Evolutionary conservation across 2,113 vertebrate species (phyloP).

Genomic region (Kryptolebias marmoratus): DNA sequence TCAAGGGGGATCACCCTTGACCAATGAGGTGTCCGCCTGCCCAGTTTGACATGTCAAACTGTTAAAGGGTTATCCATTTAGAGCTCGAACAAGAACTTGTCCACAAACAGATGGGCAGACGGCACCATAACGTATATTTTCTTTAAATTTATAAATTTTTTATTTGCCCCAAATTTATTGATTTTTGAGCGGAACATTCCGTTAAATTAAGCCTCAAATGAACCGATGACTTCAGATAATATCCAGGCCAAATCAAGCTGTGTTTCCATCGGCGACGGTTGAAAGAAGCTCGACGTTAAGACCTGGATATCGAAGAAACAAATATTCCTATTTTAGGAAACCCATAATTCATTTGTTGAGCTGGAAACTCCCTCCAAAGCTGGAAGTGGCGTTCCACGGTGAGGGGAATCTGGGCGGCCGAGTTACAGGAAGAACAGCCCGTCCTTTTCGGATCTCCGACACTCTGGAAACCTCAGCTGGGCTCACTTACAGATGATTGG

Average conservation of each 20-base stretch:
- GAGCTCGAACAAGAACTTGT: too few relatives aligned
- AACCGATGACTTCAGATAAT: not conserved
- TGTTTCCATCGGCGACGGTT: constrained; percentile 70
- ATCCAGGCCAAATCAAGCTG: constrained; percentile 32
- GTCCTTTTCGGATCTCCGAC: constrained; percentile 35
- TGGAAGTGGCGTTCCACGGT: constrained; percentile 42
- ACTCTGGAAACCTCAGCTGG: constrained; percentile 57
- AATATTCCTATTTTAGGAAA: constrained; percentile 62
- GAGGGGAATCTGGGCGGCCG: constrained; percentile 37
- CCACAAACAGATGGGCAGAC: too few relatives aligned
- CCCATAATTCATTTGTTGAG: constrained; percentile 51
- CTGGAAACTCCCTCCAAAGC: constrained; percentile 61
- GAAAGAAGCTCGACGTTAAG: constrained; percentile 61
- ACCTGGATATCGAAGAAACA: constrained; percentile 53
- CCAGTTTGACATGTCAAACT: too few relatives aligned
- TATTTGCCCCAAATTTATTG: too few relatives aligned
- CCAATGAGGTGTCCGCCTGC: too few relatives aligned
- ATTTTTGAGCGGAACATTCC: not conserved
- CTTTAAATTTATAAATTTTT: too few relatives aligned
- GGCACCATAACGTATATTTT: too few relatives aligned
- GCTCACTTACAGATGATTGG: constrained; percentile 36
- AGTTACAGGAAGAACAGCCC: constrained; percentile 60
- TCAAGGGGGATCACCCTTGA: too few relatives aligned
- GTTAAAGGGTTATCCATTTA: too few relatives aligned
- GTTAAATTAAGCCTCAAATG: not conserved